A percentile compares a stretch with the other conserved stretches of the same genome.
Evolutionary conservation across 2,113 vertebrate species (phyloP).

Genomic region (Tinamus guttatus): DNA sequence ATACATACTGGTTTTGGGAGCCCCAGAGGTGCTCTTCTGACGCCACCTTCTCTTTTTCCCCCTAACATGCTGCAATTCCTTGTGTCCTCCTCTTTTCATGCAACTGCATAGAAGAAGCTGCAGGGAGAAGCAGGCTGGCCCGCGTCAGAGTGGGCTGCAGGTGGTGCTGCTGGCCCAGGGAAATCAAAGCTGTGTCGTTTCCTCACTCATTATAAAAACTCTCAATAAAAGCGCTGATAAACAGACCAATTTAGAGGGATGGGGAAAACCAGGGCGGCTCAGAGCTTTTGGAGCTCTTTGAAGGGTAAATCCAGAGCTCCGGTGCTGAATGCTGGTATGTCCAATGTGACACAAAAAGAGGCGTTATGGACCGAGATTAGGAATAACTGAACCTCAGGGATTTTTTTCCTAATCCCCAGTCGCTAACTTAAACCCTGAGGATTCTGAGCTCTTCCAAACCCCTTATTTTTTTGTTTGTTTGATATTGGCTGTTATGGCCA

Average conservation of each 20-base stretch:
- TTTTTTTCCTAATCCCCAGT: not conserved
- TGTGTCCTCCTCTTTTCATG: not conserved
- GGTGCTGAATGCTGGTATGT: rapidly evolving
- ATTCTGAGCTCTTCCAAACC: not conserved
- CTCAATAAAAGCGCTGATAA: not conserved
- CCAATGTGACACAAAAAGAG: not conserved
- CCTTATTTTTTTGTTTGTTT: conserved; percentile 23
- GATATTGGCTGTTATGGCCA: not conserved
- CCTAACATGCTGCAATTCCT: not conserved
- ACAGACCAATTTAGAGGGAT: not conserved
- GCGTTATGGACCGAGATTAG: rapidly evolving
- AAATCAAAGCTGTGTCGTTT: not conserved
- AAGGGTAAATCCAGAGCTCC: not conserved
- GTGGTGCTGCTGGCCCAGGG: conserved; percentile 49
- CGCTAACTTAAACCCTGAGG: not conserved
- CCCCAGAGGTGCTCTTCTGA: not conserved
- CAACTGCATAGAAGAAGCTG: rapidly evolving
- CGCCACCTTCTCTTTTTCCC: not conserved
- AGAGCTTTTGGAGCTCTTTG: not conserved
- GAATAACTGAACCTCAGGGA: not conserved
- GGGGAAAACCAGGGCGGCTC: not conserved
- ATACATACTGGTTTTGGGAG: not conserved
- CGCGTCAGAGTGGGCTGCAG: not conserved
- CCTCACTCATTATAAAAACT: rapidly evolving
- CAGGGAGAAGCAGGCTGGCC: not conserved